Evolutionary conservation across 2,888 invertebrate genomes (phyloP), one percentile per base, ranked within the genome.

Genomic region (Oxycera nigricornis): DNA sequence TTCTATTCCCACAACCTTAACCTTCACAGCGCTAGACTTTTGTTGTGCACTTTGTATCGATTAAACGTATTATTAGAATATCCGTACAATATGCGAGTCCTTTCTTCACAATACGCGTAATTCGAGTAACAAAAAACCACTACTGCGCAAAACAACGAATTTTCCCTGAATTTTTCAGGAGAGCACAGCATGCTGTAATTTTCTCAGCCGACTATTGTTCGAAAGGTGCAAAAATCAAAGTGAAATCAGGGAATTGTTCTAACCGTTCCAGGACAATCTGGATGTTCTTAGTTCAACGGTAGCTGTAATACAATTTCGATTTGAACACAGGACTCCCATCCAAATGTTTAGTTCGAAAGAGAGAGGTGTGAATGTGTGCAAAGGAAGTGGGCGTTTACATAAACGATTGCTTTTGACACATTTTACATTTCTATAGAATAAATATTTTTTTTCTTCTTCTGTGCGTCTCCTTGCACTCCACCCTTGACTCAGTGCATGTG

Each of bases 321-420:
- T 3, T 2, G 3, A 3, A 11, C 17, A 11, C 17, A 11, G 11
- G n/a, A n/a, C 17, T 46, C 46, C 11, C 46, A 46, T 46, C 11
- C 17, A 17, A 46, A 14, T 46, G 11, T 46, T 46, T 46, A 7
- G 6, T 11, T 46, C 46, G 46, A n/a, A 17, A 46, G 46, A n/a
- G n/a, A n/a, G 6, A 41, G 39, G n/a, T n/a, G n/a, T n/a, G n/a
- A n/a, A n/a, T n/a, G 70, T 52, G 52, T 52, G 55, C 30, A 70
- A 35, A 70, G 70, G 70, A 70, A 70, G 70, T 70, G 70, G 70
- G 70, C 70, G 70, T 70, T 31, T n/a, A 28, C 70, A 26, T 30
- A 55, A 52, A 28, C 52, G 70, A 70, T 70, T 70, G 70, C 70
- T 70, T 55, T 31, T 70, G 70, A 70, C 70, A 70, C 55, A 70